Percentiles rank a stretch among this genome's conserved stretches.
These are phyloP conservation scores for Drosophila simulans DNA, from an alignment of 1,140 invertebrate species.

Conservation along the genomic window DNA sequence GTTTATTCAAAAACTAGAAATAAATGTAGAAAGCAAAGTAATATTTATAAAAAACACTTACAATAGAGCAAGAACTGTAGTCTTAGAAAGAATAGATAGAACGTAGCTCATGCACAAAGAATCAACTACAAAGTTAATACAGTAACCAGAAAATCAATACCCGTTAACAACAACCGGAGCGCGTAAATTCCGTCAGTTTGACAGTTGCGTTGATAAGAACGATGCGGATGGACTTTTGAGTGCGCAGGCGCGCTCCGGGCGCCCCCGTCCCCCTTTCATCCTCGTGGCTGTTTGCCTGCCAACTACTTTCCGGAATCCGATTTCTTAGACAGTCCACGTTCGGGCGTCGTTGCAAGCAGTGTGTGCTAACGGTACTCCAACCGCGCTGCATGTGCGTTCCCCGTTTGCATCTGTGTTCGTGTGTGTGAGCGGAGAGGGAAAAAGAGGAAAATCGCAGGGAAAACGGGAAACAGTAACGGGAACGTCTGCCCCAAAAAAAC, in stretches of 20 bases:
- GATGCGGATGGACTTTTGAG: neutral
- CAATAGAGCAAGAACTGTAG: neutral
- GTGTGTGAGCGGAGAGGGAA: slow-evolving; percentile 34
- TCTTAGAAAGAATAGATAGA: neutral
- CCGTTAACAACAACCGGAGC: slow-evolving; percentile 36
- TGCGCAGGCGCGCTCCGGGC: slow-evolving; percentile 41
- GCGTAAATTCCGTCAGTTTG: slow-evolving; percentile 57
- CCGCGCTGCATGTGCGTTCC: slow-evolving; percentile 69
- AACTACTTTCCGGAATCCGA: slow-evolving; percentile 35
- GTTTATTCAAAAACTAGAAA: slow-evolving; percentile 5
- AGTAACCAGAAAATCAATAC: slow-evolving; percentile 62
- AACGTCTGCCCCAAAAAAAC: slow-evolving; percentile 42
- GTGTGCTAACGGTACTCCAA: slow-evolving; percentile 55
- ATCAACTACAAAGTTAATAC: neutral
- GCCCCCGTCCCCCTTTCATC: neutral
- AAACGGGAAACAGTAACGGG: slow-evolving; percentile 47
- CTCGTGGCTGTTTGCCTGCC: neutral
- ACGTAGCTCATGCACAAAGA: neutral
- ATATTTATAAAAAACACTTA: neutral
- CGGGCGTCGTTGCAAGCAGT: slow-evolving; percentile 69
- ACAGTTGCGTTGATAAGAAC: slow-evolving; percentile 46
- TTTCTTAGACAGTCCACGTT: slow-evolving; percentile 57
- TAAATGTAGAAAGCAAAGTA: neutral
- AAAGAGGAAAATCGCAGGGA: slow-evolving; percentile 41
- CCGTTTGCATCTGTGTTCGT: slow-evolving; percentile 27